Conservation (phyloP, 2,113 vertebrate genomes). For the Osmerus mordax region DNA sequence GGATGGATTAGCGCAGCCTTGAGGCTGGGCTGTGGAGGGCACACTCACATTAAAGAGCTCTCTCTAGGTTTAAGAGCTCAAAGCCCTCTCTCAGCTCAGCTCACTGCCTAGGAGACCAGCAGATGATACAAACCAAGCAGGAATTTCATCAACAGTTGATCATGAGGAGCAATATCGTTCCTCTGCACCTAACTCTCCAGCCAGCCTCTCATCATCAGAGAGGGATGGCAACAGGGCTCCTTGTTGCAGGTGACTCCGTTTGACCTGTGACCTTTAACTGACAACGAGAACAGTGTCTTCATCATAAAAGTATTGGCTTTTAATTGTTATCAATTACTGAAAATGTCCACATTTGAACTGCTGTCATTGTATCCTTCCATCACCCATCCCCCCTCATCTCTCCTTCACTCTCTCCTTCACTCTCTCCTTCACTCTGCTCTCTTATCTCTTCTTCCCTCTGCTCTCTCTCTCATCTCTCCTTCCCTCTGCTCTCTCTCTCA, state of each 20-base stretch:
- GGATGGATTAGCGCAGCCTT: constrained; percentile 28
- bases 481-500: too few relatives aligned
- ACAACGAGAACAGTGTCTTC: too few relatives aligned
- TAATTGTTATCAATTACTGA: too few relatives aligned
- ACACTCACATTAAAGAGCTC: background rate
- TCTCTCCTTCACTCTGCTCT: background rate
- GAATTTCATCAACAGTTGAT: constrained; percentile 9
- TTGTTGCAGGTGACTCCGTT: too few relatives aligned
- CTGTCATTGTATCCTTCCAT: too few relatives aligned
- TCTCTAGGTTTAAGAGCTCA: background rate
- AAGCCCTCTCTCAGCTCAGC: background rate
- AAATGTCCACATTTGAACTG: too few relatives aligned
- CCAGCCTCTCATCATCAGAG: constrained; percentile 22
- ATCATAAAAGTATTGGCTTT: too few relatives aligned
- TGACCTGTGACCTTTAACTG: too few relatives aligned
- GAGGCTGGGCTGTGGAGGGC: constrained; percentile 10
- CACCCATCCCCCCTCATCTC: too few relatives aligned
- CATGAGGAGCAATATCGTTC: constrained; percentile 4
- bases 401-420: too few relatives aligned
- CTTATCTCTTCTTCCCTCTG: too few relatives aligned
- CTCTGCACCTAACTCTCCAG: constrained; percentile 1
- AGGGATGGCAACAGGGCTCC: constrained; percentile 5
- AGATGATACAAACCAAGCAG: constrained; percentile 12
- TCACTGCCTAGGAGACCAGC: background rate
- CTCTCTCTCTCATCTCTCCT: too few relatives aligned